A percentile compares a stretch with the other conserved stretches of the same genome.
phyloP scores from a whole-genome alignment of 2,797 vertebrate genomes.

The Pantherophis alleghaniensis region DNA sequence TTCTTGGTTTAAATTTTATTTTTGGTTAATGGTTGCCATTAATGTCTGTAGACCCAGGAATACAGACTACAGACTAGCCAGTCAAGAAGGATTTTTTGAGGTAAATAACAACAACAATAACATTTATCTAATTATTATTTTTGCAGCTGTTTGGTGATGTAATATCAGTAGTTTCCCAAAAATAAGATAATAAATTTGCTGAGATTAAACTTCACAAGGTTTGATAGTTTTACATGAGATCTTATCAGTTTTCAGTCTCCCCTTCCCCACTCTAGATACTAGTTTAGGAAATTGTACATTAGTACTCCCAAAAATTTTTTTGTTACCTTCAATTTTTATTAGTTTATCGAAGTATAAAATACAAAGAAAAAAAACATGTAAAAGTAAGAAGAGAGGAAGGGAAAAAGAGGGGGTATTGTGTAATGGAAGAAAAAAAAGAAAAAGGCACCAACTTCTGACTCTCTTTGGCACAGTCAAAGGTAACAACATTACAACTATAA shows the following conservation, averaged over 20 bases:
- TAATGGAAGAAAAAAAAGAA: too few species aligned
- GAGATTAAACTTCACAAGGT: not conserved
- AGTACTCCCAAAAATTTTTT: not conserved
- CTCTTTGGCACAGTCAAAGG: too few species aligned
- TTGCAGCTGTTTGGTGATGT: not conserved
- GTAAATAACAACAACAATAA: not conserved
- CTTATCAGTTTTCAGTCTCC: not conserved
- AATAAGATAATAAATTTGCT: not conserved
- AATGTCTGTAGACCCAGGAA: not conserved
- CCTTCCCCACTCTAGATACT: accelerated
- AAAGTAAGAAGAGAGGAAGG: too few species aligned
- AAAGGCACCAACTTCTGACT: too few species aligned
- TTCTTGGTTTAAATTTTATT: not conserved
- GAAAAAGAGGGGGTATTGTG: too few species aligned
- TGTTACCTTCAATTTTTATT: too few species aligned
- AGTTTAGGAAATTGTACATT: not conserved
- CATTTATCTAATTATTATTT: not conserved
- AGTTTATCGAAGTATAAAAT: too few species aligned
- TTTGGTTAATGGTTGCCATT: not conserved
- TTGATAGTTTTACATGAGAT: not conserved
- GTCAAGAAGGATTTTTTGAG: not conserved
- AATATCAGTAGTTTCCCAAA: not conserved
- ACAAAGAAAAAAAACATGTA: too few species aligned
- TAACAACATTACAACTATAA: too few species aligned
- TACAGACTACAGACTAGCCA: not conserved